These are phyloP conservation scores for Apus apus DNA, from an alignment of 2,113 vertebrate species.

Conservation along the genomic window DNA sequence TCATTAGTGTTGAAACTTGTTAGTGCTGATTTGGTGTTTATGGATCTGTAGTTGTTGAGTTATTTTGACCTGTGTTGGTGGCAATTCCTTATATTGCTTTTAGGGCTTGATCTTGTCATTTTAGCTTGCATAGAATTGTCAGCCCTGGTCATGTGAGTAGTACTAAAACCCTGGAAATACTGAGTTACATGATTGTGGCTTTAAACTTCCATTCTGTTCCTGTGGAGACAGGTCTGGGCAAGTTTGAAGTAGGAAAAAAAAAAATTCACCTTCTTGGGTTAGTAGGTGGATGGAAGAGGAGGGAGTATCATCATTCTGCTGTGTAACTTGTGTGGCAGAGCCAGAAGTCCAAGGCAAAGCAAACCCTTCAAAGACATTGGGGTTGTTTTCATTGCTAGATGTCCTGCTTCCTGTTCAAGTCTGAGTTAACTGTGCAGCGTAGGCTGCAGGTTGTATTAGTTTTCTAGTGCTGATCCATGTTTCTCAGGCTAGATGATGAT, in stretches of 20 bases:
- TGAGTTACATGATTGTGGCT: accelerated
- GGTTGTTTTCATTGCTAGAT: background rate
- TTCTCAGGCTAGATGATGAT: background rate
- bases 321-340: background rate
- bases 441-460: background rate
- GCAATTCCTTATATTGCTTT: background rate
- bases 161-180: background rate
- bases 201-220: background rate
- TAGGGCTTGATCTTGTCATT: background rate
- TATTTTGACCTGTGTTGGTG: background rate
- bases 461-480: background rate
- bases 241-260: too few relatives aligned
- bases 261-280: background rate
- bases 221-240: background rate
- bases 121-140: accelerated
- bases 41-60: background rate
- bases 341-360: background rate
- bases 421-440: background rate
- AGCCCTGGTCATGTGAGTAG: background rate
- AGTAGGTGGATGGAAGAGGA: background rate
- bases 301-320: accelerated
- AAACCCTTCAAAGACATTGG: background rate
- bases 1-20: too few relatives aligned
- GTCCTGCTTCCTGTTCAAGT: background rate
- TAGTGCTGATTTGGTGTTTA: background rate